Evolutionary conservation across 2,113 vertebrate species (phyloP), one percentile per base, ranked within the genome.

Genomic region (Ctenodactylus gundi): DNA sequence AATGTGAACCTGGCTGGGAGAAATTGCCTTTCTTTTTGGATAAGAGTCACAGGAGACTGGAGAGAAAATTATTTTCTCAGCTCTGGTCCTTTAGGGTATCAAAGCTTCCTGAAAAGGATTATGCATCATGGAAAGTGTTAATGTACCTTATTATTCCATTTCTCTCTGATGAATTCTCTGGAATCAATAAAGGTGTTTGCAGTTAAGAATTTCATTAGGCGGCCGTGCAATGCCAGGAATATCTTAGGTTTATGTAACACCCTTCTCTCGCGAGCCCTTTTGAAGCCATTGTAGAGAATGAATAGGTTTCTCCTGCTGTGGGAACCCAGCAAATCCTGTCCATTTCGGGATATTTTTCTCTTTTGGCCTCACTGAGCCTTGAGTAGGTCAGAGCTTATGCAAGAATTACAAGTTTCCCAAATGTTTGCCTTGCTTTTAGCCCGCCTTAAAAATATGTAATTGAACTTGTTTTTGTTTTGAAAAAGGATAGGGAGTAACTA

Each of bases 31-130:
- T 39, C 36, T 95, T 91, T 93, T 84, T 94, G 86, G 83, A 73
- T 85, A 84, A 93, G 44, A 93, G 91, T 93, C 93, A 94, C 89
- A 76, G 70, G 85, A 95, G 85, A 88, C 62, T 83, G 68, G 34
- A 95, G 39, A 96, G 44, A 64, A 94, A 96, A 96, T 96, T 97
- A 90, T 92, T 95, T 95, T 95, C 85, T 97, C 39, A 91, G 80
- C 41, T 82, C 58, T 89, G 58, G 78, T 96, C 80, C 93, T 95
- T 55, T 4, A 58, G 85, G 78, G 73, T 78, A 95, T 86, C 85
- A 83, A 73, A 53, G 75, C 86, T 92, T 92, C 73, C 75, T 64
- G 49, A 95, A 88, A 94, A 86, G 80, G 89, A 96, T 96, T 95
- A 94, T 88, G 84, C 70, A 93, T 87, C n/a, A 21, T 76, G 60